Evolutionary conservation across 2,797 vertebrate genomes (phyloP), one percentile per base, ranked within the genome.

Genomic region (Limnodromus scolopaceus): DNA sequence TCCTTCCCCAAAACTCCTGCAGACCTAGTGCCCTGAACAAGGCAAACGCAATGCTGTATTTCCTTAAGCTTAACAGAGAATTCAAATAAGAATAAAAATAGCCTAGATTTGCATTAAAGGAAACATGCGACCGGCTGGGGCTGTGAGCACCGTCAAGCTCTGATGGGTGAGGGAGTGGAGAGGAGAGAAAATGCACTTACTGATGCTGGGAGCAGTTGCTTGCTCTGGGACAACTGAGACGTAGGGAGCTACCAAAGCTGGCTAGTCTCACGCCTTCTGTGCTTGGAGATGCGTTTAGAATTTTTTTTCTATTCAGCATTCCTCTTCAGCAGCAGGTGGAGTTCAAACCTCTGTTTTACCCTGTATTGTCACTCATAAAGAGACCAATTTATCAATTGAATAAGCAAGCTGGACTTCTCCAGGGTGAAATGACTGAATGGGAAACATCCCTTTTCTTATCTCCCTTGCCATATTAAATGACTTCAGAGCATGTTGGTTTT

Each of bases 1-100:
- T 45, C 22, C 34, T 54, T 53, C 30, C 6, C 8, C 5, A 27
- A 2, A 30, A 10, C 19, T 91, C 48, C 38, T 72, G 8, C 41
- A 77, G 25, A 38, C 34, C 5, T 45, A 55, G n/a, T 16, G 23
- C 46, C 48, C 70, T 46, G n/a, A 77, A 46, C 13, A 25, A 87
- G 57, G 53, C 13, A 80, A 41, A 39, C 13, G 8, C 23, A 27
- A 17, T 39, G 48, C 30, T 89, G 19, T 16, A 43, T 64, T 95
- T 94, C 81, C 76, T 84, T 65, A 19, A 81, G 36, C 30, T 83
- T 66, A 64, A 9, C 2, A 80, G 16, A 88, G 10, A 79, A 96
- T 97, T 96, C 87, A 97, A 96, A 97, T 96, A 49, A n/a, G 63
- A 46, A 58, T 45, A 86, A 93, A 96, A 87, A 87, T 88, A 91